phyloP scores from a whole-genome alignment of 1,140 invertebrate species.

The Littorina saxatilis region DNA sequence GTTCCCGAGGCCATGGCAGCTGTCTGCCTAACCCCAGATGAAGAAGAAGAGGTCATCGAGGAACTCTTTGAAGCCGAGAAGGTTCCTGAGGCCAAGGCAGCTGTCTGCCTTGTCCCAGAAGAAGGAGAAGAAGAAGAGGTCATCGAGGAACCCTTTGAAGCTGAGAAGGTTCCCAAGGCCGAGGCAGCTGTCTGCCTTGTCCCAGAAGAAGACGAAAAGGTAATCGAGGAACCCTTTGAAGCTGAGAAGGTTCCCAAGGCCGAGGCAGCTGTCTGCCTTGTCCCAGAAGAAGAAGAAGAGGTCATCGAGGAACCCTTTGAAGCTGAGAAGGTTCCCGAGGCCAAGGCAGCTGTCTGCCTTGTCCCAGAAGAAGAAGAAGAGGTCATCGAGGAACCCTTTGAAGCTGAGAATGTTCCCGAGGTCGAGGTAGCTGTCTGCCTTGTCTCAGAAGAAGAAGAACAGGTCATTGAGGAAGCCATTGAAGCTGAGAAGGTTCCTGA shows the following conservation, averaged over 20 bases:
- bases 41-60: slow-evolving; percentile 22
- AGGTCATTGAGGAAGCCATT: slow-evolving; percentile 1
- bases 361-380: slow-evolving; percentile 22
- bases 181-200: neutral
- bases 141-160: slow-evolving; percentile 60
- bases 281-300: slow-evolving; percentile 31
- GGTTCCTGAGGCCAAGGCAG: neutral
- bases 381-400: neutral
- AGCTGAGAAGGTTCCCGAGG: neutral
- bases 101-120: neutral
- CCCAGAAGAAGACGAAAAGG: neutral
- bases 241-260: slow-evolving; percentile 13
- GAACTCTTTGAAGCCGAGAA: neutral
- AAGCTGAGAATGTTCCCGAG: neutral
- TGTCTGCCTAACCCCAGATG: neutral
- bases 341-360: neutral
- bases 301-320: slow-evolving; percentile 63
- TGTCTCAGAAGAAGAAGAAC: neutral
- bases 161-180: neutral
- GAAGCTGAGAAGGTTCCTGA: neutral
- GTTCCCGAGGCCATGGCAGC: slow-evolving; percentile 3
- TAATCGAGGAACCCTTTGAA: neutral
- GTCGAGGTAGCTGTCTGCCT: neutral
- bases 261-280: neutral
- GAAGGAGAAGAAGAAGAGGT: slow-evolving; percentile 34